Conservation (phyloP, 2,797 vertebrate species). For the Microctenopoma steveboyesi region DNA sequence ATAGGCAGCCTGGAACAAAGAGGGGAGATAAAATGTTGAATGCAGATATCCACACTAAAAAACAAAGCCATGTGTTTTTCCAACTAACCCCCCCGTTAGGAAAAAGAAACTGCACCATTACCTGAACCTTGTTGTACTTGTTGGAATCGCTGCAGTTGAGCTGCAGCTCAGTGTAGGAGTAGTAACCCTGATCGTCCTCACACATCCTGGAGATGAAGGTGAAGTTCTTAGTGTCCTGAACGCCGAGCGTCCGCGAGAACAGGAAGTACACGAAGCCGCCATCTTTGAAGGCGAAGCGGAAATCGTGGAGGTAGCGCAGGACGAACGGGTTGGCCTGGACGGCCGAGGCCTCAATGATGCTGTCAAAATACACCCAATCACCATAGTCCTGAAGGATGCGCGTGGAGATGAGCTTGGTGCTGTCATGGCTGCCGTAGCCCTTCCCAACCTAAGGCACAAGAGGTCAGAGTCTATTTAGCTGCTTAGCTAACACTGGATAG, state of each 20-base stretch:
- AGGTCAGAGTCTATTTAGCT: background rate
- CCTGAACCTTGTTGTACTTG: slow-evolving; percentile 79
- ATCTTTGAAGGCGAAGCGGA: slow-evolving; percentile 90
- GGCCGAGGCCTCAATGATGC: slow-evolving; percentile 89
- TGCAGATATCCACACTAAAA: background rate
- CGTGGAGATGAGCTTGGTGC: slow-evolving; percentile 94
- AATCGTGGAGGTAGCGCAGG: slow-evolving; percentile 87
- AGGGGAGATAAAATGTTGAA: background rate
- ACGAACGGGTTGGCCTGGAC: slow-evolving; percentile 89
- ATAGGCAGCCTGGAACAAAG: slow-evolving; percentile 66
- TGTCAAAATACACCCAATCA: slow-evolving; percentile 90
- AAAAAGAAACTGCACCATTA: slow-evolving; percentile 27
- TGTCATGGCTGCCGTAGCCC: slow-evolving; percentile 90
- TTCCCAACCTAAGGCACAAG: slow-evolving; percentile 83
- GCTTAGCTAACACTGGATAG: too few species aligned
- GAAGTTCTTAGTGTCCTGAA: slow-evolving; percentile 84
- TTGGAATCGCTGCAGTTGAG: slow-evolving; percentile 84
- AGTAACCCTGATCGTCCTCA: slow-evolving; percentile 88
- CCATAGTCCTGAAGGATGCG: slow-evolving; percentile 84
- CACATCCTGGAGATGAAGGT: slow-evolving; percentile 92
- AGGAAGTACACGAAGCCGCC: slow-evolving; percentile 89
- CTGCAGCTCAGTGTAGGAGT: slow-evolving; percentile 95
- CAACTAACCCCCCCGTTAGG: background rate
- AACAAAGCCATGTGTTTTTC: slow-evolving; percentile 30
- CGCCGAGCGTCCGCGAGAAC: slow-evolving; percentile 88